Evolutionary conservation across 1,140 invertebrate species (phyloP), one percentile per base, ranked within the genome.

Genomic region (Drosophila triauraria): DNA sequence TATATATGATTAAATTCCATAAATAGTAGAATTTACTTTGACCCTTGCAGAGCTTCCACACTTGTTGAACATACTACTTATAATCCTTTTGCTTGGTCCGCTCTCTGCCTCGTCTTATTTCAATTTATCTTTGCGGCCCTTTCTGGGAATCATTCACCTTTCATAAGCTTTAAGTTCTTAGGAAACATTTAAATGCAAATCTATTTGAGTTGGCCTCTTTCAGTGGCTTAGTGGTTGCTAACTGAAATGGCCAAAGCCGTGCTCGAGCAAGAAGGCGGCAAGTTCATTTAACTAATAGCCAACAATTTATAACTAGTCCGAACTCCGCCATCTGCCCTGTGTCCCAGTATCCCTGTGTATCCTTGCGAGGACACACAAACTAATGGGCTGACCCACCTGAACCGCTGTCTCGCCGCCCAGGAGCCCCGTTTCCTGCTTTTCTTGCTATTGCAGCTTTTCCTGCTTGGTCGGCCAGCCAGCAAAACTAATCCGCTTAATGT

Each of bases 231-330:
- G 69, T 72, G 67, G 69, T 72, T 72, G 68, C 67, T 59, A 72
- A 72, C 47, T 64, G 38, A 61, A 78, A 77, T 60, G 57, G 58
- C 40, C 54, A 56, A 60, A 78, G 70, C 62, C 53, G 74, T 62
- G 64, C 82, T 78, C 43, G 75, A 44, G 60, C 70, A 69, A 70
- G 83, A 75, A 70, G 77, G 65, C 80, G 75, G 82, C 80, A 87
- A 84, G 84, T 87, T 87, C 85, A 88, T 88, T 87, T 88, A 87
- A 87, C 84, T 88, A 87, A 87, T 88, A 87, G 84, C 84, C 84
- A 87, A 88, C 84, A 87, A 88, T 87, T 88, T 87, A 88, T 87
- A 87, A 80, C 83, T 78, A 67, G 78, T 65, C 42, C 40, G 53
- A 63, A 20, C 35, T 20, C 69, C 58, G 13, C 46, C 30, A 40